These are phyloP conservation scores for Antedon mediterranea DNA, from an alignment of 53 echinoderm and acorn worm species.

Conservation along the genomic window DNA sequence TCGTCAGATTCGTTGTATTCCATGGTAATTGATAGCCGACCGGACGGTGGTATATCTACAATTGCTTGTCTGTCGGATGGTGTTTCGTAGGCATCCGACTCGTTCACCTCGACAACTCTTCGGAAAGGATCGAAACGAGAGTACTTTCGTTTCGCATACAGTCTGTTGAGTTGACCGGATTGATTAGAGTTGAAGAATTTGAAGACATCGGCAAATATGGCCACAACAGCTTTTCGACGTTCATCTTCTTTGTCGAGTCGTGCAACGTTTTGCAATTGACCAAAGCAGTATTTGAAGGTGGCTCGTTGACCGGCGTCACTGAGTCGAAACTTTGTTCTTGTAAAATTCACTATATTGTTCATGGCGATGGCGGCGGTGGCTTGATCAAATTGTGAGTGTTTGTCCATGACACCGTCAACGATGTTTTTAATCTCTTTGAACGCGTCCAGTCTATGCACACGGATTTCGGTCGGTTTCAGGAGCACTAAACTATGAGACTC, in stretches of 20 bases:
- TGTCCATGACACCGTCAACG: not conserved
- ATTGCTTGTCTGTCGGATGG: not conserved
- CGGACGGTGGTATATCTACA: not conserved
- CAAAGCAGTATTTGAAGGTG: not conserved
- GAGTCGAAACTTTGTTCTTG: not conserved
- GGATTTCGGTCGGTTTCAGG: not conserved
- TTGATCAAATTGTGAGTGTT: not conserved
- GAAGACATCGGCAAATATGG: not conserved
- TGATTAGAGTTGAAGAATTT: not conserved
- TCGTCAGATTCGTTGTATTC: not conserved
- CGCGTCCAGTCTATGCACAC: not conserved
- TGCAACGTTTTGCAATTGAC: not conserved
- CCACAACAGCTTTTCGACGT: not conserved
- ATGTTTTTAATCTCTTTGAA: not conserved
- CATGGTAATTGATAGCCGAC: not conserved
- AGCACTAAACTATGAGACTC: not conserved
- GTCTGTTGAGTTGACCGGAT: not conserved
- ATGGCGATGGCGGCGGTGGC: not conserved
- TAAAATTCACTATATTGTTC: not conserved
- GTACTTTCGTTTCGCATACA: not conserved
- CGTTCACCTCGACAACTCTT: not conserved
- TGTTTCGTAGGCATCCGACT: not conserved
- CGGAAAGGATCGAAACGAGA: not conserved
- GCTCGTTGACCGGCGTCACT: not conserved
- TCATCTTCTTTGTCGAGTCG: not conserved